Conservation (phyloP, 2,113 vertebrate species). For the Galbula dea region DNA sequence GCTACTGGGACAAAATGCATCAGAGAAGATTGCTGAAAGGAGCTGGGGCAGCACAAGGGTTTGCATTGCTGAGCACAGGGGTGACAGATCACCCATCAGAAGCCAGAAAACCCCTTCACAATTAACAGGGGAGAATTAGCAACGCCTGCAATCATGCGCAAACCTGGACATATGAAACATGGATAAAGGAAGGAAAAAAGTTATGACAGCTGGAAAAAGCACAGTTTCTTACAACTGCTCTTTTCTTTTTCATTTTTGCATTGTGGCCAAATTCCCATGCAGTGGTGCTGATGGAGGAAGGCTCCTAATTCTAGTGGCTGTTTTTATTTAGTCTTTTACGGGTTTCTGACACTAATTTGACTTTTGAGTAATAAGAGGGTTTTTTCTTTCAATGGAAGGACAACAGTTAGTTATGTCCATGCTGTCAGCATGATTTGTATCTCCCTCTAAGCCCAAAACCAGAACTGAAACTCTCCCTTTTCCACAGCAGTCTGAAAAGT, state of each 20-base stretch:
- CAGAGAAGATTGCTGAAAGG: not conserved
- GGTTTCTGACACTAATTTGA: not conserved
- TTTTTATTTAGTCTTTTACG: not conserved
- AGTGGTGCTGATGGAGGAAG: not conserved
- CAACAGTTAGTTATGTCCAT: not conserved
- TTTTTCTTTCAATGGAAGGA: not conserved
- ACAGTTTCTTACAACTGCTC: not conserved
- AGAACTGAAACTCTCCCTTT: not conserved
- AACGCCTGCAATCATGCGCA: not conserved
- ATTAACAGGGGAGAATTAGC: not conserved
- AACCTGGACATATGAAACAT: not conserved
- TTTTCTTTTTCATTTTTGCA: not conserved
- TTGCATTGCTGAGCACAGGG: not conserved
- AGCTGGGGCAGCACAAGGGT: not conserved
- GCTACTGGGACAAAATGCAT: not conserved
- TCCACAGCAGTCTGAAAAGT: not conserved
- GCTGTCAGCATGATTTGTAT: not conserved
- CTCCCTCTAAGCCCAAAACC: not conserved
- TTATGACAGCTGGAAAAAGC: not conserved
- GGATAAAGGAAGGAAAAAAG: not conserved
- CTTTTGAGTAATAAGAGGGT: not conserved
- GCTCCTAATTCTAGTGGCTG: not conserved
- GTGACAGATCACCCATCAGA: not conserved
- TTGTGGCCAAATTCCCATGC: not conserved
- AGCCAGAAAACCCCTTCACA: not conserved